Evolutionary conservation across 2,797 vertebrate species (phyloP), one percentile per base, ranked within the genome.

Genomic region (Pseudochirops corinnae): DNA sequence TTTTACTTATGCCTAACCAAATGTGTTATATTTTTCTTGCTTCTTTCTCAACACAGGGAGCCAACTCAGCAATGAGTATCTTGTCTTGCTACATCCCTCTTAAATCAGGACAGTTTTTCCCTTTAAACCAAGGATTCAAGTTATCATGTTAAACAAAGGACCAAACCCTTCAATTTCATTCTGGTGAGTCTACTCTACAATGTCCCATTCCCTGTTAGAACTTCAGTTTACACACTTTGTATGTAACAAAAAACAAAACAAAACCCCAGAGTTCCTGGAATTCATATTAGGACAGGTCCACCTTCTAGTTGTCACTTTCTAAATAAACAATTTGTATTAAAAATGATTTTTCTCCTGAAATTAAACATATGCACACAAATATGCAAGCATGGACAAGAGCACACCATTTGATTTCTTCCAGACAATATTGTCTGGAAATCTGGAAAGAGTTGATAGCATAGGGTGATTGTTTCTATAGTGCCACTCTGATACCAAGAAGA

Each of bases 271-370:
- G 52, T 95, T 91, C 93, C 58, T 46, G 74, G 18, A 82, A 82
- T 46, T 82, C 74, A 46, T n/a, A 3, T 46, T 26, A 82, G 21
- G 39, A 82, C 3, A 46, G n/a, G 74, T 82, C 9, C 18, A 93
- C 82, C 93, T 46, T 94, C 91, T 93, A 95, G 74, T 90, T 92
- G 57, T 93, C 97, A 92, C 60, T 95, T 95, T 92, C 92, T 74
- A 95, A 96, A 90, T 95, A 94, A 93, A 92, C 90, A 94, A 74
- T 11, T 95, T 74, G 62, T 60, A 55, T 94, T 94, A 92, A 97
- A 94, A 92, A 95, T 82, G 90, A 82, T 94, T 96, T 95, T 97
- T 95, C 87, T 93, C 87, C 91, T 58, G 55, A 95, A 97, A 93
- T 92, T 92, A 93, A 97, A 55, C 93, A 56, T 52, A 52, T 57